Evolutionary conservation across 2,797 vertebrate genomes (phyloP).

Genomic region (Acipenser ruthenus): DNA sequence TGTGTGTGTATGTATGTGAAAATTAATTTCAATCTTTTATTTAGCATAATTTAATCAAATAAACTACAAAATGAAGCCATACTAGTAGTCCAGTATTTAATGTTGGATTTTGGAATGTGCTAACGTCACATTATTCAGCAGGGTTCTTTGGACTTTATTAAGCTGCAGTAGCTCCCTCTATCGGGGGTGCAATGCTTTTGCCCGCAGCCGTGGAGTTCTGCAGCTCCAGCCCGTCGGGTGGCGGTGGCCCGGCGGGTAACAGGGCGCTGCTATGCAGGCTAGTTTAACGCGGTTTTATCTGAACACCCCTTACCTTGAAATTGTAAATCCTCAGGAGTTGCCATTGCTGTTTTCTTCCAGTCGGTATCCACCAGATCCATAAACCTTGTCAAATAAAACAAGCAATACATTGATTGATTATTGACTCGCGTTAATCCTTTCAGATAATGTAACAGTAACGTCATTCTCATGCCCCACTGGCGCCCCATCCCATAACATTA

Average conservation of each 20-base stretch:
- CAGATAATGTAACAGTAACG: no score
- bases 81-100: no score
- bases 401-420: not conserved
- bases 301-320: constrained; percentile 64
- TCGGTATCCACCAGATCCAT: constrained; percentile 5
- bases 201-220: not conserved
- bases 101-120: no score
- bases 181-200: not conserved
- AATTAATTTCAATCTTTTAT: no score
- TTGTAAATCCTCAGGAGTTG: constrained; percentile 65
- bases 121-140: no score
- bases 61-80: no score
- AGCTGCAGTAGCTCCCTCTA: not conserved
- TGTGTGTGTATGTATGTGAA: no score
- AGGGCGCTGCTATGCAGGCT: no score
- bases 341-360: constrained; percentile 44
- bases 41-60: no score
- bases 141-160: not conserved
- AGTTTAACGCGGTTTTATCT: not conserved
- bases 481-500: no score
- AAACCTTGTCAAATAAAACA: constrained; percentile 22
- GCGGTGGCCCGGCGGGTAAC: not conserved
- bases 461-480: no score
- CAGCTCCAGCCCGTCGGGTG: not conserved
- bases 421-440: no score